Conservation (phyloP, 1,140 invertebrate genomes). For the Diorhabda sublineata region DNA sequence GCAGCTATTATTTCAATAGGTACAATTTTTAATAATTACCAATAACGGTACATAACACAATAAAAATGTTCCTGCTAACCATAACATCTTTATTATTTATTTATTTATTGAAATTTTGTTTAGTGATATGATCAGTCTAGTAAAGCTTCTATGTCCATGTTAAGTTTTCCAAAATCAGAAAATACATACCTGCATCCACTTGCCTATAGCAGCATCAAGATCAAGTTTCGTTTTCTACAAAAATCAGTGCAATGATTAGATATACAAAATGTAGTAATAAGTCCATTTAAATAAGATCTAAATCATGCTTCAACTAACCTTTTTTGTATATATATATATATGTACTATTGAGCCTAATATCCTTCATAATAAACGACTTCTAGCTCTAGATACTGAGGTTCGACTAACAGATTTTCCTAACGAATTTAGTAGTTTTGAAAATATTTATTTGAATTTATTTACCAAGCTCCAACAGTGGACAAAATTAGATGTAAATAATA, state of each 20-base stretch:
- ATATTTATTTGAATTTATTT: too few species aligned
- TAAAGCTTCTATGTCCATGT: background rate
- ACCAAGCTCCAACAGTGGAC: too few species aligned
- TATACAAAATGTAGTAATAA: background rate
- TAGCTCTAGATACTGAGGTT: background rate
- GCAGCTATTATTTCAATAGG: too few species aligned
- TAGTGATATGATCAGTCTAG: too few species aligned
- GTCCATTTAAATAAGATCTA: background rate
- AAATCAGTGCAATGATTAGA: conserved; percentile 13
- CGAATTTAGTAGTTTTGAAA: too few species aligned
- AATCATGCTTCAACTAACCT: conserved; percentile 5
- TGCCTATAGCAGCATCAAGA: conserved; percentile 33
- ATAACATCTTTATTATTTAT: too few species aligned
- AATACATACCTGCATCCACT: conserved; percentile 40
- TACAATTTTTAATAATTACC: too few species aligned
- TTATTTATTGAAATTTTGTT: too few species aligned
- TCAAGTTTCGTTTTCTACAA: conserved; percentile 33
- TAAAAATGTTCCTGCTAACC: too few species aligned
- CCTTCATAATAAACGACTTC: background rate
- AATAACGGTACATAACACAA: too few species aligned
- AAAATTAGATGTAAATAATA: too few species aligned
- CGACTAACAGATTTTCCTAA: background rate
- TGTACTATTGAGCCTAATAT: background rate
- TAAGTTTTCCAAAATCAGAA: conserved; percentile 28
- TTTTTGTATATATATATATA: background rate